phyloP scores from a whole-genome alignment of 2,888 invertebrate species.

The Sinodicranocentrus sp. region DNA sequence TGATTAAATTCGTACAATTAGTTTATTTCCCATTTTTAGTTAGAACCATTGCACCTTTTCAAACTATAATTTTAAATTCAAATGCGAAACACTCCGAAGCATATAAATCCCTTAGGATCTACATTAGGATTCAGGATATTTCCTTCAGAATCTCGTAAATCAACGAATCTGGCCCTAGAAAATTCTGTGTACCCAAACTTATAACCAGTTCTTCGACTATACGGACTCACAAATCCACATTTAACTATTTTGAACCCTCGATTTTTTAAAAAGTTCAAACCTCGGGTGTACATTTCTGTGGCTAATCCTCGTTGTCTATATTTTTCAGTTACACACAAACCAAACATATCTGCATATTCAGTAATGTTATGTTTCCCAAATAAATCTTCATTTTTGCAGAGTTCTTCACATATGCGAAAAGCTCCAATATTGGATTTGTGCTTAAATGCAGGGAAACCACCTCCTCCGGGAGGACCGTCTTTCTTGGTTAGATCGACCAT shows the following conservation, averaged over 20 bases:
- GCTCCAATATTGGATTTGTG: constrained; percentile 29
- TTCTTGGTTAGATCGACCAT: constrained; percentile 38
- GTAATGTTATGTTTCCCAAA: constrained; percentile 34
- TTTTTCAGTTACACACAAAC: constrained; percentile 40
- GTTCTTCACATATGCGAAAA: not conserved
- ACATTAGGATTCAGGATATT: constrained; percentile 51
- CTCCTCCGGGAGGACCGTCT: not conserved
- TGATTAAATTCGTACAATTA: not conserved
- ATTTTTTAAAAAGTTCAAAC: constrained; percentile 32
- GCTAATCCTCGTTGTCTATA: constrained; percentile 54
- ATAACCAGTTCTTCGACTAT: constrained; percentile 44
- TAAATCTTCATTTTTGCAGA: constrained; percentile 38
- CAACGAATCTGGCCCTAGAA: constrained; percentile 23
- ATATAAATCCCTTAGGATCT: constrained; percentile 52
- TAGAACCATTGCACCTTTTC: not conserved
- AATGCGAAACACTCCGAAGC: constrained; percentile 55
- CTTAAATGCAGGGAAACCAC: not conserved
- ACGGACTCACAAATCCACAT: constrained; percentile 60
- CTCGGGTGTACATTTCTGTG: constrained; percentile 59
- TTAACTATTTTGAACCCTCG: constrained; percentile 59
- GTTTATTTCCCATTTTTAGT: not conserved
- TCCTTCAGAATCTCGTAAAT: constrained; percentile 38
- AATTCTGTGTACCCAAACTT: constrained; percentile 60
- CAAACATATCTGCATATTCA: constrained; percentile 62
- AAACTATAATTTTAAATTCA: not conserved